Conservation (phyloP, 30 jellyfish, hydroid and myxozoan species). For the Aurelia coerulea region DNA sequence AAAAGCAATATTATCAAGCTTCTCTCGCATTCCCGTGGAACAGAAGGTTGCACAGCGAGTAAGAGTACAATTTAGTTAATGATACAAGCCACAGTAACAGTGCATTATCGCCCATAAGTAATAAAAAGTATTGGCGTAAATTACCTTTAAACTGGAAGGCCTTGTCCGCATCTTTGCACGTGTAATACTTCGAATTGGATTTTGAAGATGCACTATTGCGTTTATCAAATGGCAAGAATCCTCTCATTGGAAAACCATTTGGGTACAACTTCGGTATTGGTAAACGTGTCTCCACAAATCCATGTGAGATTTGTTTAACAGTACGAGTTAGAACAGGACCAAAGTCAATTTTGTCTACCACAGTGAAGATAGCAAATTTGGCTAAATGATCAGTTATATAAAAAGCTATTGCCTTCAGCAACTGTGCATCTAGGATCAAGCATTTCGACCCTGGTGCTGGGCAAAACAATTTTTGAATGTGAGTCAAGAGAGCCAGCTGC, state of each 20-base stretch:
- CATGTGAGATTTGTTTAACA: conserved; percentile 53
- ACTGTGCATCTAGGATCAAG: conserved; percentile 2
- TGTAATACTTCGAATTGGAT: conserved; percentile 11
- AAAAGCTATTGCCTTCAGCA: conserved; percentile 11
- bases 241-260: conserved; percentile 57
- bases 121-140: neutral
- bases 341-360: conserved; percentile 43
- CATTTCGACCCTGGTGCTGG: conserved; percentile 18
- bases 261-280: conserved; percentile 47
- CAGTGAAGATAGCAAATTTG: conserved; percentile 51
- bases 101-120: too few relatives aligned
- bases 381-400: conserved; percentile 67
- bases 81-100: too few relatives aligned
- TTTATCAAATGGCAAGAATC: conserved; percentile 23
- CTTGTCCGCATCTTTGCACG: conserved; percentile 43
- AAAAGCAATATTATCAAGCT: too few relatives aligned
- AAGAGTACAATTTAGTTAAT: too few relatives aligned
- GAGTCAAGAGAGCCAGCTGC: neutral
- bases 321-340: conserved; percentile 72
- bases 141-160: conserved; percentile 50
- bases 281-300: conserved; percentile 45
- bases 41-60: too few relatives aligned
- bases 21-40: too few relatives aligned
- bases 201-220: neutral
- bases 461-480: conserved; percentile 57